Base-by-base conservation (phyloP, 2,797 vertebrate genomes). In the Astyanax mexicanus region DNA sequence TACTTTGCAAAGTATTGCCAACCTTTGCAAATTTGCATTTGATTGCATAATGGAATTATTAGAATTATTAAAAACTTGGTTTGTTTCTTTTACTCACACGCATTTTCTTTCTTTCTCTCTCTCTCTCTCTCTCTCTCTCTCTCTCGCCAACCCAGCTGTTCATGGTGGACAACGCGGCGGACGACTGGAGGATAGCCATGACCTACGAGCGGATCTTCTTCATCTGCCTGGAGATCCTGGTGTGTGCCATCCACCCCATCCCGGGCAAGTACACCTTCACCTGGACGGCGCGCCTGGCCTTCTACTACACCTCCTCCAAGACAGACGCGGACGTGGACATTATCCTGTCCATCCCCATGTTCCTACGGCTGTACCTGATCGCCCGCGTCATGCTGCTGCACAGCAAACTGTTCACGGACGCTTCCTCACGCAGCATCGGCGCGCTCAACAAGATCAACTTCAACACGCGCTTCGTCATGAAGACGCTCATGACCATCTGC, bases 161-260 rank as follows among this genome's bases (percentile, higher is more conserved):
- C 89, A 99, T 99, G 98, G 97, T 99, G 94, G 98, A 99, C 95
- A 99, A 99, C 60, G 98, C 95, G 77, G 98, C 98, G 25, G 98
- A 99, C 88, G 98, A 99, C 92, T 99, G 98, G 98, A 97, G 98
- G 94, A 99, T 99, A 97, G 98, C 98, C 95, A 99, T 99, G 98
- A 99, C 98, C 83, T 99, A 98, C 57, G 97, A 99, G 90, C 96
- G 98, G 90, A 99, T 99, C 93, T 99, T 99, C 93, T 99, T 99
- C 94, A 96, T 99, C 93, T 99, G 97, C 92, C 93, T 99, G 94
- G 98, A 99, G 95, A 98, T 99, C 93, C 93, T 99, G 85, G 97
- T 99, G 87, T 99, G 98, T 88, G 97, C 98, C 93, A 98, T 99
- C 89, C 98, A 99, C 91, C 98, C 98, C 89, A 98, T 99, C 90